phyloP scores from a whole-genome alignment of 2,113 vertebrate genomes.

The Pongo abelii region DNA sequence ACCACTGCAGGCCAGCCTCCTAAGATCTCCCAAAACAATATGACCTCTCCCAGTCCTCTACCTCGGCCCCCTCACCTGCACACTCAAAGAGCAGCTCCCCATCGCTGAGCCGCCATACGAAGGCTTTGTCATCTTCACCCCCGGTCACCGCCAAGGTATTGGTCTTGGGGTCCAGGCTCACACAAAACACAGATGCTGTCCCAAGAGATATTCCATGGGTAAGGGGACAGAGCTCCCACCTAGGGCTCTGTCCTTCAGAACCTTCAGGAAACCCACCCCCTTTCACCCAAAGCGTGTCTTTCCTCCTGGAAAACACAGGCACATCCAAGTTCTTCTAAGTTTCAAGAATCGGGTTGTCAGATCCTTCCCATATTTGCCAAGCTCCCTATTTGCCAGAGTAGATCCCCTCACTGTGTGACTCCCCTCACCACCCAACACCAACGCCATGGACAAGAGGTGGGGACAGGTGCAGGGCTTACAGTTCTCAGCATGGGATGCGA shows the following conservation, averaged over 20 bases:
- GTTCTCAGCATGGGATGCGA: neutral
- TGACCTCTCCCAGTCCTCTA: fast-evolving
- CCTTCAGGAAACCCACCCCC: neutral
- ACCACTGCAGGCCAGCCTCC: neutral
- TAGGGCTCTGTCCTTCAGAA: neutral
- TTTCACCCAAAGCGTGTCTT: neutral
- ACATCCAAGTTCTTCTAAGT: neutral
- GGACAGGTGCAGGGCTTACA: neutral
- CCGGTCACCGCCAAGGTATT: constrained; percentile 93
- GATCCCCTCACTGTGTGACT: fast-evolving
- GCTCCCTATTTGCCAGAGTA: neutral
- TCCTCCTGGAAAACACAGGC: neutral
- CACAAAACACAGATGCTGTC: constrained; percentile 94
- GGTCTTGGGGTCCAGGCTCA: constrained; percentile 92
- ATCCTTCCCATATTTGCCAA: neutral
- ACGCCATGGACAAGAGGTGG: neutral
- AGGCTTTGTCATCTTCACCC: constrained; percentile 96
- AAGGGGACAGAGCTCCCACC: neutral
- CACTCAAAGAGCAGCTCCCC: constrained; percentile 95
- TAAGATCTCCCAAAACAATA: neutral
- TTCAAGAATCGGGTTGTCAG: neutral
- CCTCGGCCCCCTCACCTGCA: constrained; percentile 85
- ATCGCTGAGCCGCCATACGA: constrained; percentile 92
- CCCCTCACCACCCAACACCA: neutral
- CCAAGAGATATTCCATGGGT: neutral